These are phyloP conservation scores for Xanthorhoe spadicearia DNA, from an alignment of 2,888 invertebrate species.

Conservation along the genomic window DNA sequence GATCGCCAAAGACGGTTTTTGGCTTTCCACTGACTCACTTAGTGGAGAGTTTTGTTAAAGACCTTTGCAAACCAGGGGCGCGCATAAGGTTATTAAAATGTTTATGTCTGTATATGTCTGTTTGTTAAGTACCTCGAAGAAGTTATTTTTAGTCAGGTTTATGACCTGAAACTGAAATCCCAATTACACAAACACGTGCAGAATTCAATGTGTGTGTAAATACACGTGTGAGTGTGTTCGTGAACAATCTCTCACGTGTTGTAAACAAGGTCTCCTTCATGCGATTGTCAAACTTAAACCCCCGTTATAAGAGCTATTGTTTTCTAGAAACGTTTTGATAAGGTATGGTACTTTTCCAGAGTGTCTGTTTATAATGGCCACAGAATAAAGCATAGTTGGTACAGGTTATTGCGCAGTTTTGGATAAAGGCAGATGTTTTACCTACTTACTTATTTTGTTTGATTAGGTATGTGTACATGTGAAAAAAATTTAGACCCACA, in stretches of 20 bases:
- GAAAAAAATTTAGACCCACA: no score
- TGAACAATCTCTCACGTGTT: slow-evolving; percentile 17
- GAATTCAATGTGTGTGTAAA: background rate
- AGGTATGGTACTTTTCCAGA: slow-evolving; percentile 50
- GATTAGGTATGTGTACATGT: no score
- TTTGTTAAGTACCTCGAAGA: background rate
- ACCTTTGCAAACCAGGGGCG: no score
- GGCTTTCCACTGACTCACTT: no score
- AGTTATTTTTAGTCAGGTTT: slow-evolving; percentile 7
- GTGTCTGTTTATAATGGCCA: slow-evolving; percentile 45
- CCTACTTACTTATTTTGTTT: no score
- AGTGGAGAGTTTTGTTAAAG: no score
- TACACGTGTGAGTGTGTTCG: slow-evolving; percentile 21
- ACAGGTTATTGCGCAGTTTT: slow-evolving; percentile 50
- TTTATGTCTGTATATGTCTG: no score
- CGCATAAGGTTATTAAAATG: no score
- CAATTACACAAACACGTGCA: slow-evolving; percentile 14
- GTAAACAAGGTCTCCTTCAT: slow-evolving; percentile 14
- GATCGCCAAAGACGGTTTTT: no score
- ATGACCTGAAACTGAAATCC: slow-evolving; percentile 27
- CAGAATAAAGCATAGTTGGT: slow-evolving; percentile 14
- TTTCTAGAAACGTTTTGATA: slow-evolving; percentile 24
- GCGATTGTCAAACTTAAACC: background rate
- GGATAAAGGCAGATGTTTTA: background rate
- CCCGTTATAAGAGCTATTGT: slow-evolving; percentile 7